Base-by-base conservation (phyloP, 2,797 vertebrate species). In the Anableps anableps region DNA sequence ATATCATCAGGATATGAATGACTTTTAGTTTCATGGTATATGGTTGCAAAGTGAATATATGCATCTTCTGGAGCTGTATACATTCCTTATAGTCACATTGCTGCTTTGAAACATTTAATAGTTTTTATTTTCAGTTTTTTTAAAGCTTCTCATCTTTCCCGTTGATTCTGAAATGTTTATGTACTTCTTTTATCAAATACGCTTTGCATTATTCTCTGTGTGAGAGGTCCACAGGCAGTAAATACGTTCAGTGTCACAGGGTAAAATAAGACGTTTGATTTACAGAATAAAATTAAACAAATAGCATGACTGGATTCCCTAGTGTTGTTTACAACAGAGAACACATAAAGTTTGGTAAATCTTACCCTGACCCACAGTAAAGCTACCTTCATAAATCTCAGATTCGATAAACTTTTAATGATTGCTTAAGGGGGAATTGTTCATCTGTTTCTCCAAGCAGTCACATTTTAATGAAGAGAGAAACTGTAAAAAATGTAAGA, bases 21-120 rank as follows among this genome's bases (percentile, higher is more conserved):
- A 41, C 74, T 83, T 82, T 85, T 43, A 70, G 1, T 80, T 80
- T 81, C 29, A 29, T 72, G 43, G 53, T 48, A 75, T 43, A 50
- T 38, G 47, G 43, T 29, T 21, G 11, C 36, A 78, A 81, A 50
- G 19, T 78, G 75, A 75, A 36, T 31, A 2, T 23, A 34, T 36
- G 9, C 6, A 36, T 19, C 34, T 38, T 66, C 34, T 36, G 62
- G 26, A 60, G 29, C 17, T 34, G 13, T 64, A 34, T 36, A 3
- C 14, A 64, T 34, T 64, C 6, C 60, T 64, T 62, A 60, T n/a
- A 62, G 17, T 62, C 14, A 6, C 3, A 2, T 29, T 60, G 14
- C 58, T 60, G 5, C 14, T 60, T 31, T 60, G 26, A 60, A 60
- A 58, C 13, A 1, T 14, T 0, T 29, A 5, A 26, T 55, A n/a